A percentile compares a stretch with the other conserved stretches of the same genome.
phyloP scores from a whole-genome alignment of 2,888 invertebrate species.

The Micoletzkya japonica region DNA sequence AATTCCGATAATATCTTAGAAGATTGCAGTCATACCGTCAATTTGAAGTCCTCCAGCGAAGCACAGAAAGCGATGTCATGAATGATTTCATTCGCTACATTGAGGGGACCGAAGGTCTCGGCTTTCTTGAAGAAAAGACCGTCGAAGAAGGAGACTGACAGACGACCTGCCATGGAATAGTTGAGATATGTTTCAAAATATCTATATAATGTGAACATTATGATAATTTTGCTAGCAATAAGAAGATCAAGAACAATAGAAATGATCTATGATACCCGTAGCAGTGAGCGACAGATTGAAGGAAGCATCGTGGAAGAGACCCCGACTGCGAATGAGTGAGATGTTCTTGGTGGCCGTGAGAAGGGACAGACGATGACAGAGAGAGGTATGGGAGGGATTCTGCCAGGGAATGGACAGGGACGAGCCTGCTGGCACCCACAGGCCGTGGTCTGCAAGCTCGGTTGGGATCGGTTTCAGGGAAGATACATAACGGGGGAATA shows the following conservation, averaged over 20 bases:
- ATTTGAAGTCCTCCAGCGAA: slow-evolving; percentile 45
- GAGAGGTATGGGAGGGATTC: slow-evolving; percentile 57
- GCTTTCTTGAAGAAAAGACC: slow-evolving; percentile 57
- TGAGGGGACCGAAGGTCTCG: slow-evolving; percentile 38
- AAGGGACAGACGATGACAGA: slow-evolving; percentile 56
- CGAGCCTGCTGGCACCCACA: slow-evolving; percentile 58
- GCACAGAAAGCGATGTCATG: slow-evolving; percentile 62
- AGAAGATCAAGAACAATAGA: too few species aligned
- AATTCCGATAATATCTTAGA: not conserved
- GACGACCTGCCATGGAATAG: slow-evolving; percentile 35
- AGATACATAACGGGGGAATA: not conserved
- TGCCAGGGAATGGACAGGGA: slow-evolving; percentile 60
- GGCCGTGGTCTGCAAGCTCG: slow-evolving; percentile 56
- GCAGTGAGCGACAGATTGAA: slow-evolving; percentile 56
- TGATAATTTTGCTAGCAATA: too few species aligned
- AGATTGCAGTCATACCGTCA: slow-evolving; percentile 31
- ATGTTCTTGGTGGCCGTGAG: slow-evolving; percentile 44
- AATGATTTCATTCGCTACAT: slow-evolving; percentile 49
- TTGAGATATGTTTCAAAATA: not conserved
- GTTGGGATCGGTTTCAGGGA: too few species aligned
- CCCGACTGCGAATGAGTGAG: slow-evolving; percentile 48
- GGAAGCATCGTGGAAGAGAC: slow-evolving; percentile 57
- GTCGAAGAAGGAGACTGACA: slow-evolving; percentile 53
- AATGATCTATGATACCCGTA: slow-evolving; percentile 44
- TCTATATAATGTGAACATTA: not conserved